Conservation (phyloP, 2,888 invertebrate genomes). For the Microctonus hyperodae region DNA sequence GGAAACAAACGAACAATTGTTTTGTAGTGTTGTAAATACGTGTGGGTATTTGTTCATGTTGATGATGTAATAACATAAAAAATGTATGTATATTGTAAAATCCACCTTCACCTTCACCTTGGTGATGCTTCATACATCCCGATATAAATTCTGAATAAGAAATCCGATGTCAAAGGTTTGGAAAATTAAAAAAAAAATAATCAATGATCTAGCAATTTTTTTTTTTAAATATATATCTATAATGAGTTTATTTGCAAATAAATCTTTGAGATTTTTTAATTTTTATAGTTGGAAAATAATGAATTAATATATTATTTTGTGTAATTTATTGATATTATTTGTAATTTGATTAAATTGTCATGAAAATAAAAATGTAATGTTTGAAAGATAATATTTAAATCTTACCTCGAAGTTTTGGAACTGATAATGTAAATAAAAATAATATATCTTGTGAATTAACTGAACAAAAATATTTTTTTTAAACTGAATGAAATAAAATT, state of each 20-base stretch:
- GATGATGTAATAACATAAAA: not conserved
- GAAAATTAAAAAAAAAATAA: not conserved
- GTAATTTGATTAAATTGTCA: not conserved
- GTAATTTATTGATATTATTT: not conserved
- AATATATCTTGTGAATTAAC: not conserved
- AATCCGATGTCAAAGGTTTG: not conserved
- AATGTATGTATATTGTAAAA: not conserved
- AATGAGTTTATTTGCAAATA: not conserved
- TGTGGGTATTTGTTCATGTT: not conserved
- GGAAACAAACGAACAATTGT: not conserved
- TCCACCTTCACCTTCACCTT: conserved; percentile 12
- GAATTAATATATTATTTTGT: not conserved
- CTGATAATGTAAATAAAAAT: not conserved
- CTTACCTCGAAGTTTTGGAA: not conserved
- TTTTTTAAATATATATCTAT: not conserved
- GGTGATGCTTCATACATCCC: not conserved
- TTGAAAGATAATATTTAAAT: not conserved
- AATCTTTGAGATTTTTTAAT: too few relatives aligned
- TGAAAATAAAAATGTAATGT: not conserved
- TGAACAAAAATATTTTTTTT: too few relatives aligned
- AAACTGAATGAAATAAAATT: not conserved
- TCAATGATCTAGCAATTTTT: not conserved
- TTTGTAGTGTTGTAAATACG: not conserved
- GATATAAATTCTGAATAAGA: not conserved
- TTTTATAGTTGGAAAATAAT: too few relatives aligned